These are phyloP conservation scores for Pantherophis guttatus DNA, from an alignment of 2,113 vertebrate genomes.

Conservation along the genomic window DNA sequence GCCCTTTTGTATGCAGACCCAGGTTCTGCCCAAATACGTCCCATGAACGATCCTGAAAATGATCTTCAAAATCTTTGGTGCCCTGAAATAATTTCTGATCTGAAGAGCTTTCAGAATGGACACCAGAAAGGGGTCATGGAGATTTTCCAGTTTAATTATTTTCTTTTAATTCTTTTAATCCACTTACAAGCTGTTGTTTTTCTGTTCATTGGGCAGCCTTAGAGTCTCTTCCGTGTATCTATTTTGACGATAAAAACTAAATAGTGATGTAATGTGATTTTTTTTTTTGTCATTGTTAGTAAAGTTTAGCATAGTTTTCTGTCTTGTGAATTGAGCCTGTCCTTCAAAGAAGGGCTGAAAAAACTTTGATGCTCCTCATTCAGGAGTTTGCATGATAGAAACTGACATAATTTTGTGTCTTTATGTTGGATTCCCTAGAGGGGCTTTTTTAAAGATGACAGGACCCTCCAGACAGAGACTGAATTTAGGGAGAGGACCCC, in stretches of 20 bases:
- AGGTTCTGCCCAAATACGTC: neutral
- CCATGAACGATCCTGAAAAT: neutral
- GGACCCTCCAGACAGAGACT: too few species aligned
- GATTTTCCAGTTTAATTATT: neutral
- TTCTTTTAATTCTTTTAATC: neutral
- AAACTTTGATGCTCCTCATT: neutral
- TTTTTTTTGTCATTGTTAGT: too few species aligned
- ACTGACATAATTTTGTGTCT: neutral
- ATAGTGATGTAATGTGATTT: too few species aligned
- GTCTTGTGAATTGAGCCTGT: neutral
- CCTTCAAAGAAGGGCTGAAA: neutral
- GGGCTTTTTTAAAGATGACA: neutral
- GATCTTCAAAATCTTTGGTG: neutral
- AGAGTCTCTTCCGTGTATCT: too few species aligned
- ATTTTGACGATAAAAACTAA: too few species aligned
- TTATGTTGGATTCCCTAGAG: neutral
- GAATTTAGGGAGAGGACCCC: neutral
- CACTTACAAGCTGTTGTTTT: neutral
- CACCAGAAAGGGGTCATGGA: neutral
- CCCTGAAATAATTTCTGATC: neutral
- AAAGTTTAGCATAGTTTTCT: too few species aligned
- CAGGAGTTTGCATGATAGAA: neutral
- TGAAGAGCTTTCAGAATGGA: too few species aligned
- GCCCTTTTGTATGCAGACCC: too few species aligned
- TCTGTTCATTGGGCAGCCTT: too few species aligned